Evolutionary conservation across 2,888 invertebrate genomes (phyloP).

Genomic region (Drosophila basisetae): DNA sequence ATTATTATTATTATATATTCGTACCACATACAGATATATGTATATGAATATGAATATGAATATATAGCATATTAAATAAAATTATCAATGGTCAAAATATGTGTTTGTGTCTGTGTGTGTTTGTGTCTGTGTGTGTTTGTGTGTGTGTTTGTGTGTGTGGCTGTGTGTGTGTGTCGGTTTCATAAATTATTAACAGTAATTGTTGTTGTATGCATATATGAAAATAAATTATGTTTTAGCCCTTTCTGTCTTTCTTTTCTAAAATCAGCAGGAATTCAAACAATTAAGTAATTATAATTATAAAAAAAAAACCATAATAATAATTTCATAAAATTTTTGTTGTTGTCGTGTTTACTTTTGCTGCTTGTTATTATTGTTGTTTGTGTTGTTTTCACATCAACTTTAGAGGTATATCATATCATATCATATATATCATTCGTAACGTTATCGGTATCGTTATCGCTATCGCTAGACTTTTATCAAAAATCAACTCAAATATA

Average conservation of each 20-base stretch:
- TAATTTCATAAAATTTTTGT: conserved; percentile 1
- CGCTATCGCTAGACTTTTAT: conserved; percentile 20
- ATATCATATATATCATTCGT: conserved; percentile 28
- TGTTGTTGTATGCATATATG: conserved; percentile 50
- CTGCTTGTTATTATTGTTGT: conserved; percentile 21
- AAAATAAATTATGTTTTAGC: conserved; percentile 72
- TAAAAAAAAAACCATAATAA: conserved; percentile 6
- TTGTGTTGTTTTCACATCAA: conserved; percentile 40
- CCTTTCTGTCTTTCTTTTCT: conserved; percentile 11
- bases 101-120: conserved; percentile 39
- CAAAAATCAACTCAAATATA: conserved; percentile 31
- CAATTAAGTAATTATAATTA: conserved; percentile 14
- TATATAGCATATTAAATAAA: conserved; percentile 43
- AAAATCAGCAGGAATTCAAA: conserved; percentile 35
- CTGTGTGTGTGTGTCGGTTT: conserved; percentile 39
- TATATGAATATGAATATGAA: conserved; percentile 15
- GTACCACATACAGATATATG: conserved; percentile 4
- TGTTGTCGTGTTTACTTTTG: conserved; percentile 1
- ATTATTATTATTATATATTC: not conserved
- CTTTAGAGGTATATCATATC: conserved; percentile 68
- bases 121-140: not conserved
- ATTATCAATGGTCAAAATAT: conserved; percentile 73
- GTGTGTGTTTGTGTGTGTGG: conserved; percentile 10
- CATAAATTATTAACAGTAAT: conserved; percentile 77
- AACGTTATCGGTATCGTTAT: conserved; percentile 31